phyloP scores from a whole-genome alignment of 2,888 invertebrate species.

The Quadroppia sp. region DNA sequence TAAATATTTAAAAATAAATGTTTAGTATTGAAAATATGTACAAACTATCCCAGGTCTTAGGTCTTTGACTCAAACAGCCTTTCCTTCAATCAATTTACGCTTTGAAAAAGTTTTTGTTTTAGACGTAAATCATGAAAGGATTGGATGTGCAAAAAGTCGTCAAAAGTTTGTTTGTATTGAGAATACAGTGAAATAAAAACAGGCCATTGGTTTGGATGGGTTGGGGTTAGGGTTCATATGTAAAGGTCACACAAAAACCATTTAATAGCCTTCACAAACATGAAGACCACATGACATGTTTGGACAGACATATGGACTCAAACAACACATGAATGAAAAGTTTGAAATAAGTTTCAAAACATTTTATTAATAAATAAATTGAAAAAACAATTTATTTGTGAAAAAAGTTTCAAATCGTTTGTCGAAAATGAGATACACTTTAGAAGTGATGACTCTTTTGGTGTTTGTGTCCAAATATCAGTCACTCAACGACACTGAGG shows the following conservation, averaged over 20 bases:
- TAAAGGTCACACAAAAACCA: background rate
- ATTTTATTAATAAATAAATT: background rate
- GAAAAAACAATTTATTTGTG: background rate
- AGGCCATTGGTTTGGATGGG: too few relatives aligned
- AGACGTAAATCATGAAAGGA: too few relatives aligned
- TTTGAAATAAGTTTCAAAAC: background rate
- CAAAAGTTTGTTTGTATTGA: too few relatives aligned
- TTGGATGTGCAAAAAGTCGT: too few relatives aligned
- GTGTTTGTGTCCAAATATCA: background rate
- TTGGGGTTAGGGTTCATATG: too few relatives aligned
- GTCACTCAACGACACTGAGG: constrained; percentile 18
- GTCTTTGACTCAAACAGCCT: too few relatives aligned
- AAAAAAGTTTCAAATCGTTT: background rate
- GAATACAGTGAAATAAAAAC: too few relatives aligned
- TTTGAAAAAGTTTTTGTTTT: too few relatives aligned
- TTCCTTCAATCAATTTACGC: too few relatives aligned
- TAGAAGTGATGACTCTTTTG: background rate
- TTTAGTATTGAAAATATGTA: too few relatives aligned
- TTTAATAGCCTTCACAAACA: background rate
- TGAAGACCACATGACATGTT: background rate
- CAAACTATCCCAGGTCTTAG: too few relatives aligned
- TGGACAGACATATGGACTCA: background rate
- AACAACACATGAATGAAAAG: background rate
- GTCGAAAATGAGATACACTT: background rate
- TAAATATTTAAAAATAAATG: too few relatives aligned